Base-by-base conservation (phyloP, 2,797 vertebrate species). In the Epinephelus awoara region DNA sequence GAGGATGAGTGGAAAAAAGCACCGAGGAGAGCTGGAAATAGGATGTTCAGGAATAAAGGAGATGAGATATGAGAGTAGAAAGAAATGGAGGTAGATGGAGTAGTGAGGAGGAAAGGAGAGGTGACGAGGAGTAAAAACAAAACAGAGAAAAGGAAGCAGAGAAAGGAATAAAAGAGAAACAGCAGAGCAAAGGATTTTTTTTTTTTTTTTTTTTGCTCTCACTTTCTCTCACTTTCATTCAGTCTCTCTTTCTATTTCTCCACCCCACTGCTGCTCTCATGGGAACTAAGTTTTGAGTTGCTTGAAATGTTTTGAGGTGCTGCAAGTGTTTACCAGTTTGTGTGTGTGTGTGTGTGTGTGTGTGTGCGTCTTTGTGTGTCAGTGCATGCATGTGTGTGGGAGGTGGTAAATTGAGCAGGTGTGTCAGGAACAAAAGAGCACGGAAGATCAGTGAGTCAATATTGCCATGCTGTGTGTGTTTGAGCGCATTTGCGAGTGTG, bases 341-440 rank as follows among this genome's bases (percentile, higher is more conserved):
- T 34, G 21, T 42, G 51, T 50, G 14, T 70, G 42, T 56, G 67
- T 61, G 13, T 47, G 44, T 72, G 54, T 71, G 47, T 57, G 27
- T 67, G n/a, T 63, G 42, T 51, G 29, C 6, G 21, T 49, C 25
- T 50, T 2, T 70, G 42, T 57, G 34, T 67, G 25, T 63, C 0
- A 21, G 38, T 71, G 68, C 38, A 27, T 75, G 74, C 42, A 34
- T 69, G 56, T 79, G 81, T 69, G 91, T 86, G 71, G 91, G 90
- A 85, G 89, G 89, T 86, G 85, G 84, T 83, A 92, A 90, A 91
- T 89, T 83, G 89, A 90, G 91, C 88, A 92, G 87, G 90, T 93
- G 91, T 90, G 90, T 88, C 66, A 83, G 88, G 82, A 90, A 93
- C 84, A 88, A 90, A 85, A 91, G 88, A 88, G 74, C 72, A 78